Evolutionary conservation across 2,113 vertebrate genomes (phyloP).

Genomic region (Notiomystis cincta): DNA sequence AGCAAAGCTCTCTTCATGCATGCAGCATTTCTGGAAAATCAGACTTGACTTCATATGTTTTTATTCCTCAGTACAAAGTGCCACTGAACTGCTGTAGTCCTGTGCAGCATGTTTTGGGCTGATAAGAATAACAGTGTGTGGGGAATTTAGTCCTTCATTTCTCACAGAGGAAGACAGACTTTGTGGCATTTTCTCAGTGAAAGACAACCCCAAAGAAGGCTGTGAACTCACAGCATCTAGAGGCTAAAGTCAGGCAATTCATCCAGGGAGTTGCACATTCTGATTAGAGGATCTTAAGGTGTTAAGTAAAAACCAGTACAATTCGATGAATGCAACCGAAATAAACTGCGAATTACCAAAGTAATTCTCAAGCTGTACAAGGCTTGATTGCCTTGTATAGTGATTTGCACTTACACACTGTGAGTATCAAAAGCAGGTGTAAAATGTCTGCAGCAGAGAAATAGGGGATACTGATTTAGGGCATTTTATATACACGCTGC

Average conservation of each 20-base stretch:
- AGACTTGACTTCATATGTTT: conserved; percentile 3
- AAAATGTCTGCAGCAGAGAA: not conserved
- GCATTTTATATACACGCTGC: not conserved
- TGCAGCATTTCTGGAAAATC: conserved; percentile 32
- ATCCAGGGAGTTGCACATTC: not conserved
- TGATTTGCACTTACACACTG: not conserved
- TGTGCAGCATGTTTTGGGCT: conserved; percentile 27
- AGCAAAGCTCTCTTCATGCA: conserved; percentile 27
- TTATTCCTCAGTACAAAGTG: conserved; percentile 39
- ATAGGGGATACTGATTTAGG: not conserved
- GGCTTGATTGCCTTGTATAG: not conserved
- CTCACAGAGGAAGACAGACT: not conserved
- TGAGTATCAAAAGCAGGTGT: not conserved
- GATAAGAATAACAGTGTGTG: conserved; percentile 25
- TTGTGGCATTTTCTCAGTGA: not conserved
- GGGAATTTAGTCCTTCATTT: conserved; percentile 19
- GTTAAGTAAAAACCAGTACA: not conserved
- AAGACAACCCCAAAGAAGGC: not conserved
- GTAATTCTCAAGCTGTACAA: not conserved
- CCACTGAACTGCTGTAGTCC: conserved; percentile 22
- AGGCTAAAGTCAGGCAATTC: not conserved
- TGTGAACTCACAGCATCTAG: conserved; percentile 7
- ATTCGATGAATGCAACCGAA: not conserved
- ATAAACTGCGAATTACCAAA: conserved; percentile 3
- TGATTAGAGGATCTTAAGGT: not conserved